Conservation (phyloP, 2,888 invertebrate species). For the Hypomecis punctinalis region DNA sequence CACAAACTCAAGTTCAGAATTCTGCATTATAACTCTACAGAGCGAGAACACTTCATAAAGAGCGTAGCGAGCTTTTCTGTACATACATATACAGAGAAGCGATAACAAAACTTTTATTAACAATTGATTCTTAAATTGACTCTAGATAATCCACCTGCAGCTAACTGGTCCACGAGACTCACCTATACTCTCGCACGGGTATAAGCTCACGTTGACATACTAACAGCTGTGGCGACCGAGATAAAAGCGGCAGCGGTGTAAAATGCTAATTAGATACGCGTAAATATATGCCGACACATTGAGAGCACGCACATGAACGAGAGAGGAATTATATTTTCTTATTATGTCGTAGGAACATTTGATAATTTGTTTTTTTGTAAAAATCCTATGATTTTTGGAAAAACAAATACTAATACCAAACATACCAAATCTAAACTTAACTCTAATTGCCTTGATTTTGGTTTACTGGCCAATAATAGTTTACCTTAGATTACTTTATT, state of each 20-base stretch:
- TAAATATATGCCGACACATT: slow-evolving; percentile 1
- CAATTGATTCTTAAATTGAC: neutral
- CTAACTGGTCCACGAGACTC: slow-evolving; percentile 3
- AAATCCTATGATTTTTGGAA: no score
- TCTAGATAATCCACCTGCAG: neutral
- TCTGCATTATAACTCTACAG: no score
- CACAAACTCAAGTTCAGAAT: no score
- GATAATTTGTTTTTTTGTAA: no score
- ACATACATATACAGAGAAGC: neutral
- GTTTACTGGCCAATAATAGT: no score
- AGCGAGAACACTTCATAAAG: no score
- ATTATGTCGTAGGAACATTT: no score
- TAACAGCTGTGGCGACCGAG: slow-evolving; percentile 30
- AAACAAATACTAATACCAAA: no score
- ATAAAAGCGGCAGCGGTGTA: slow-evolving; percentile 29
- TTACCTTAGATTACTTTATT: no score
- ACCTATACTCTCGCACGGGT: slow-evolving; percentile 4
- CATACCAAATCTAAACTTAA: no score
- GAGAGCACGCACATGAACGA: slow-evolving; percentile 1
- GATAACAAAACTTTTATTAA: neutral
- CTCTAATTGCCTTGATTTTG: no score
- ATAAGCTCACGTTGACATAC: slow-evolving; percentile 39
- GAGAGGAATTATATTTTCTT: neutral
- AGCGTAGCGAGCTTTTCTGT: no score
- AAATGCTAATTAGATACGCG: slow-evolving; percentile 21